Base-by-base conservation (phyloP, 1,140 invertebrate species). In the Camponotus floridanus region DNA sequence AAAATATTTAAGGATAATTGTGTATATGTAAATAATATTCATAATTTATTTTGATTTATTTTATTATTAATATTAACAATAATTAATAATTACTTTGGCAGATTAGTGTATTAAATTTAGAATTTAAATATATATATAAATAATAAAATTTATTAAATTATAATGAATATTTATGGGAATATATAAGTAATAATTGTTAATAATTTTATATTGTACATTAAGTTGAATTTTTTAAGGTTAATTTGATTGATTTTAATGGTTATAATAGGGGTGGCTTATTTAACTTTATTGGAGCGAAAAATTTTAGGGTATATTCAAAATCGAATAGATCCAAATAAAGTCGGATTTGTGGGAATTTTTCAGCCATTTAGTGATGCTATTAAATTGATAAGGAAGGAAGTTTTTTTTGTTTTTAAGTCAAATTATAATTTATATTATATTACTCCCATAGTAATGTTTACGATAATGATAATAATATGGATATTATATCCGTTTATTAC, bases 101-200 rank as follows among this genome's bases (percentile, higher is more conserved):
- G 71, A 74, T 59, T 36, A 74, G 71, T 74, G 71, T 33, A 33
- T 33, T 74, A 55, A 57, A 74, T 74, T 74, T 74, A 74, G 51
- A 74, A 74, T 74, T 57, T 74, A 55, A 55, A 5, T 55, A 73
- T 33, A 57, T 55, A 73, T n/a, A n/a, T n/a, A 15, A 51, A 51
- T 51, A 18, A n/a, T n/a, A n/a, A n/a, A n/a, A n/a, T n/a, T 51
- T 59, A 21, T 21, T 59, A n/a, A n/a, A n/a, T n/a, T n/a, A n/a
- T n/a, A n/a, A n/a, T n/a, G n/a, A n/a, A n/a, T n/a, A n/a, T n/a
- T n/a, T n/a, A n/a, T n/a, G n/a, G n/a, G n/a, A n/a, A n/a, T 57
- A 57, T 57, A 48, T 48, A 48, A 36, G 45, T 57, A 57, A n/a
- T 57, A 57, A 26, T 21, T 73, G 55, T 31, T 11, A 26, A 8